Evolutionary conservation across 1,140 invertebrate species (phyloP), one percentile per base, ranked within the genome.

Genomic region (Agrilus planipennis): DNA sequence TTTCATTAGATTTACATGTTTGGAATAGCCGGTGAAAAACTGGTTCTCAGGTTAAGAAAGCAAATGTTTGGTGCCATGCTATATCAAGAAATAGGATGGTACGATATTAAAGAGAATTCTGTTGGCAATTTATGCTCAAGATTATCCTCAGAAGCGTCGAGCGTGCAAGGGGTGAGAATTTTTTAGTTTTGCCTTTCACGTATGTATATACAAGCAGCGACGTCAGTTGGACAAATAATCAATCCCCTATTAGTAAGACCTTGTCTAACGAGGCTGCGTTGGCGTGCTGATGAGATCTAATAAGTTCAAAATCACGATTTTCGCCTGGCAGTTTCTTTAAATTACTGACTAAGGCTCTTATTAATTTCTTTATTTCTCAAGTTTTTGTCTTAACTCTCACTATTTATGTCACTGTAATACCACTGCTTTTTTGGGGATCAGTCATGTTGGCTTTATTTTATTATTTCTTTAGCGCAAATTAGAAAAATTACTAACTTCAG

Each of bases 81-180:
- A 4, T 64, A 69, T 16, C 79, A 85, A 65, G 78, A 84, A 51
- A 69, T 86, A 3, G 75, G 65, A 7, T 87, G 81, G 73, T 87
- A 80, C 56, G 84, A 88, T 52, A 65, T 77, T 34, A 71, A 76
- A 44, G 57, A 67, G 18, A 81, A 84, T 54, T 71, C 75, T 5
- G 73, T 76, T 0, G 79, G 80, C 4, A 73, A 75, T 21, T 57
- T 88, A 0, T 81, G 80, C 40, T 75, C 78, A 1, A 60, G 73
- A 16, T 62, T 88, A 2, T 81, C 82, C 2, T 72, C 75, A 27
- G 84, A 88, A 66, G 79, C 82, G 1, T 70, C 81, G 14, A 68
- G 75, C 10, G 76, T 88, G 0, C 81, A 86, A 69, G 79, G 81
- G 39, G 81, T 45, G 42, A 19, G 17, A 32, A 37, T 46, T 23